phyloP scores from a whole-genome alignment of 1,140 invertebrate genomes.

The Microvelia longipes region DNA sequence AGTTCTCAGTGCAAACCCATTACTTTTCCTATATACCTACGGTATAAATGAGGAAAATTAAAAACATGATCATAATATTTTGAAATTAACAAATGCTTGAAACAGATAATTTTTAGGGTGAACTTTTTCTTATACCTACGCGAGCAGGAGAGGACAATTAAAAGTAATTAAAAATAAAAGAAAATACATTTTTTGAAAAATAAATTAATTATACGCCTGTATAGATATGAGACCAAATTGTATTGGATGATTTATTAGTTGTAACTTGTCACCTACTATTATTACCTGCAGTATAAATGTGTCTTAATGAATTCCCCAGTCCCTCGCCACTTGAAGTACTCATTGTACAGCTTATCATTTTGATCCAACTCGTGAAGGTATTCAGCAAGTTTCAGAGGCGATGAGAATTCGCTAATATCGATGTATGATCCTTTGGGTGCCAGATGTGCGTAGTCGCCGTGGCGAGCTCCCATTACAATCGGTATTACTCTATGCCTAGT shows the following conservation, averaged over 20 bases:
- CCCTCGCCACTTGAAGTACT: background rate
- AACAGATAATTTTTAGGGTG: background rate
- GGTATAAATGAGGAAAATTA: too few species aligned
- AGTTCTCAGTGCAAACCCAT: too few species aligned
- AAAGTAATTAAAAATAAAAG: too few species aligned
- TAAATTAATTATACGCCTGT: too few species aligned
- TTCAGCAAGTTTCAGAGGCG: background rate
- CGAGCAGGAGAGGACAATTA: too few species aligned
- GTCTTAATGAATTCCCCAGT: background rate
- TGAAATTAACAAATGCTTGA: too few species aligned
- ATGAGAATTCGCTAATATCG: background rate
- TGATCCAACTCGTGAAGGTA: background rate
- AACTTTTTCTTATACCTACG: background rate
- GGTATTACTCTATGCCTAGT: background rate
- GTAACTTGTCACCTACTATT: too few species aligned
- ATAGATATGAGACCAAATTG: too few species aligned
- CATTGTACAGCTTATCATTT: background rate
- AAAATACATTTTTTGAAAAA: too few species aligned
- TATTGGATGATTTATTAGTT: too few species aligned
- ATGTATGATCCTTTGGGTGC: background rate
- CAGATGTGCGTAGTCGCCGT: background rate
- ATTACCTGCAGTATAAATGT: background rate
- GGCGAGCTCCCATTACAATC: background rate
- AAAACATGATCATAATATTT: too few species aligned
- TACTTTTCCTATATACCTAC: too few species aligned